Conservation (phyloP, 2,888 invertebrate genomes). For the Lagria hirta region DNA sequence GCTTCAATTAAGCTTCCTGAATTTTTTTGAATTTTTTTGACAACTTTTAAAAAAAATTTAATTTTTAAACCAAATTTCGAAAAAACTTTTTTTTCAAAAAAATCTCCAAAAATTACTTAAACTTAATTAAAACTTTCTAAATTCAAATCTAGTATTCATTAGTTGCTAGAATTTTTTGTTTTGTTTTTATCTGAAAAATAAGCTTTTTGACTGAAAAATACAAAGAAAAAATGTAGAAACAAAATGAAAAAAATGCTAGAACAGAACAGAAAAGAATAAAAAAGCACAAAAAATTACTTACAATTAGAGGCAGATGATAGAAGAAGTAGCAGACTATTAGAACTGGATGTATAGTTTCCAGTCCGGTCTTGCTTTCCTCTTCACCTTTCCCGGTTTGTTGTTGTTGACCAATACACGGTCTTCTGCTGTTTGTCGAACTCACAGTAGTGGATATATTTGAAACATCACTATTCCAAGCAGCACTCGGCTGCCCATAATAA, state of each 20-base stretch:
- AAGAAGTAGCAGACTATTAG: constrained; percentile 61
- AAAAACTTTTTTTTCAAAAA: too few relatives aligned
- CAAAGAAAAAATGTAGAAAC: background rate
- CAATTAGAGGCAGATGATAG: constrained; percentile 63
- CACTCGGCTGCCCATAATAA: constrained; percentile 28
- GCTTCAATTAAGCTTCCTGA: too few relatives aligned
- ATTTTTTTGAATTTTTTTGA: too few relatives aligned
- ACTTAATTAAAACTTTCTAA: too few relatives aligned
- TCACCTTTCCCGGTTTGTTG: constrained; percentile 10
- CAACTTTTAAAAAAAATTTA: too few relatives aligned
- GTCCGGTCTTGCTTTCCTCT: constrained; percentile 49
- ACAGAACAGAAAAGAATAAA: constrained; percentile 1
- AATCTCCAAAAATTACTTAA: too few relatives aligned
- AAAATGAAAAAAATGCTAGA: constrained; percentile 1
- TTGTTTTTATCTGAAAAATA: too few relatives aligned
- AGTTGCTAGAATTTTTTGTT: too few relatives aligned
- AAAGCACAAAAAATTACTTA: constrained; percentile 49
- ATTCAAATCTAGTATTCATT: too few relatives aligned
- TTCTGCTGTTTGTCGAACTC: constrained; percentile 58
- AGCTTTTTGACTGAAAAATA: too few relatives aligned
- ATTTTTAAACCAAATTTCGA: too few relatives aligned
- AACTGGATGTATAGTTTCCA: constrained; percentile 57
- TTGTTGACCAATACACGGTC: constrained; percentile 54
- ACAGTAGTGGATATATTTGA: constrained; percentile 58
- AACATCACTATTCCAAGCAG: constrained; percentile 51